Conservation (phyloP, 2,888 invertebrate genomes). For the Argynnis bischoffii region DNA sequence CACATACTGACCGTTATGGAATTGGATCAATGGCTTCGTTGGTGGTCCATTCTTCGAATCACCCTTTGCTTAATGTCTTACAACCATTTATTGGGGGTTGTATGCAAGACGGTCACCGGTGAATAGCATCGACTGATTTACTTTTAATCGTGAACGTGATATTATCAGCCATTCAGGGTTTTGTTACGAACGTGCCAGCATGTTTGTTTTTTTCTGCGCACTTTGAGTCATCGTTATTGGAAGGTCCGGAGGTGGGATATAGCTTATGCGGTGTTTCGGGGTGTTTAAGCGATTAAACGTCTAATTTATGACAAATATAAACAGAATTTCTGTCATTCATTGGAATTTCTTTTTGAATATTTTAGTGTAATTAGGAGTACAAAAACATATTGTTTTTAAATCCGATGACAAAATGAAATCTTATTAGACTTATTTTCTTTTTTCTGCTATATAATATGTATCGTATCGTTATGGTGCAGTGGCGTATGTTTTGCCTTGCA, state of each 20-base stretch:
- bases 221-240: slow-evolving; percentile 19
- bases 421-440: too few relatives aligned
- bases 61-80: slow-evolving; percentile 63
- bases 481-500: too few relatives aligned
- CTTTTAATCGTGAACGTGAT: slow-evolving; percentile 73
- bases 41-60: slow-evolving; percentile 76
- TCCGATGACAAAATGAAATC: too few relatives aligned
- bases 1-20: slow-evolving; percentile 58
- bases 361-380: not conserved
- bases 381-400: too few relatives aligned
- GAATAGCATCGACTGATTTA: slow-evolving; percentile 72
- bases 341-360: not conserved
- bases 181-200: slow-evolving; percentile 59
- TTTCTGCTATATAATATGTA: too few relatives aligned
- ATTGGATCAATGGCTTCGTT: slow-evolving; percentile 68
- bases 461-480: too few relatives aligned
- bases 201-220: slow-evolving; percentile 49
- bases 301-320: slow-evolving; percentile 9
- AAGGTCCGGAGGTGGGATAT: not conserved
- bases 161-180: slow-evolving; percentile 70
- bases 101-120: slow-evolving; percentile 60
- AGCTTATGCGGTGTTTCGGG: not conserved
- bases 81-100: slow-evolving; percentile 40
- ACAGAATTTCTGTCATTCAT: not conserved
- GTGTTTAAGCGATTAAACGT: not conserved